phyloP scores from a whole-genome alignment of 1,140 invertebrate genomes.

The Druon quercuslanigerum region DNA sequence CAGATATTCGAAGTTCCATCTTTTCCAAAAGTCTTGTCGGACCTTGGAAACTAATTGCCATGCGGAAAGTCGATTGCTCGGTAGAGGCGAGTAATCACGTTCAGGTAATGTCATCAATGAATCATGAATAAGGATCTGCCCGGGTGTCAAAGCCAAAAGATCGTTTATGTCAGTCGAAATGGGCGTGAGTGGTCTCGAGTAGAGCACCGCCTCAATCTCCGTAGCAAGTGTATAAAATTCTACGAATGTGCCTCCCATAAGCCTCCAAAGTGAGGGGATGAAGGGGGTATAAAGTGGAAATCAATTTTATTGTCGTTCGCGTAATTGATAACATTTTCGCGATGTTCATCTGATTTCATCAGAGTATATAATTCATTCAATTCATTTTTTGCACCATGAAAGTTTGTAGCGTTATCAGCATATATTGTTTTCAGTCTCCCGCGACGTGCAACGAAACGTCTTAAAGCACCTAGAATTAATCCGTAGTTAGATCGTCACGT shows the following conservation, averaged over 20 bases:
- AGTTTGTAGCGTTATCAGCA: conserved; percentile 36
- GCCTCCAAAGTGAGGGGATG: conserved; percentile 32
- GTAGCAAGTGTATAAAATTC: no score
- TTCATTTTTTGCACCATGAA: conserved; percentile 30
- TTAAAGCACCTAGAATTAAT: conserved; percentile 2
- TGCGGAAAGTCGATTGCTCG: not conserved
- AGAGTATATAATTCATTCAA: conserved; percentile 10
- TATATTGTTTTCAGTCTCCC: not conserved
- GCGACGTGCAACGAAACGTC: conserved; percentile 10
- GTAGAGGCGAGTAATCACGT: not conserved
- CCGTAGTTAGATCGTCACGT: conserved; percentile 3
- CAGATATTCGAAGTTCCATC: not conserved
- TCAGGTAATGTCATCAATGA: no score
- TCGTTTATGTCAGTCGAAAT: no score
- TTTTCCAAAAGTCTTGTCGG: no score
- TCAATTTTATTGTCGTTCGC: not conserved
- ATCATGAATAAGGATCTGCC: no score
- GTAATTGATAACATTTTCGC: not conserved
- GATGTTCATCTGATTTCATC: not conserved
- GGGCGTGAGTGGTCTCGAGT: no score
- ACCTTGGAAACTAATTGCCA: not conserved
- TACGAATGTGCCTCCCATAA: not conserved
- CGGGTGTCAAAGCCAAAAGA: no score
- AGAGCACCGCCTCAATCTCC: no score
- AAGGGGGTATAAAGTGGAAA: conserved; percentile 35